Base-by-base conservation (phyloP, 2,797 vertebrate genomes). In the Oryzias dopingdopingensis region DNA sequence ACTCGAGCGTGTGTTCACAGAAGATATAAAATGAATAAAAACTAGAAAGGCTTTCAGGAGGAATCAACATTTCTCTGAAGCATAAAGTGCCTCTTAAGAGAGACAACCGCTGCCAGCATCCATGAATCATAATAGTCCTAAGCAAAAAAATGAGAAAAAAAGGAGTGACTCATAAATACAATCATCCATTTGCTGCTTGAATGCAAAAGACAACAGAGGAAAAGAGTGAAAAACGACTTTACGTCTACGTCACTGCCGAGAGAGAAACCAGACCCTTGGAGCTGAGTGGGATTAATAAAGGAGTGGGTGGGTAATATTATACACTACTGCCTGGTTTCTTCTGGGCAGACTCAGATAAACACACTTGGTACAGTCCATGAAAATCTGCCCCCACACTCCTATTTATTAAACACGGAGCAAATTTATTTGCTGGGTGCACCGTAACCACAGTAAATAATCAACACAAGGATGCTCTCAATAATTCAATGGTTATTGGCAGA, bases 231-330 rank as follows among this genome's bases (percentile, higher is more conserved):
- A 1, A 72, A 68, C 48, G 61, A 70, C 66, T 60, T 56, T 3
- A 42, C 12, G 47, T 41, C 63, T 41, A 72, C 72, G 67, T 83
- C 82, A 83, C 41, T 15, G 49, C 47, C 57, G 69, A 65, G 65
- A 82, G 57, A 60, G 69, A 74, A 84, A 70, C 66, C 50, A 26
- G 69, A 78, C 55, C 66, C 72, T 37, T 22, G 14, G 56, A 59
- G 82, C 74, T 8, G 6, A 37, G 62, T 23, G 53, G 69, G 69
- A 83, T 83, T 79, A 83, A 88, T 88, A 84, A 83, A 81, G 81
- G 44, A 80, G 56, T 4, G 49, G 67, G 75, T 59, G 79, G 76
- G 61, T 85, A 79, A 80, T 71, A 71, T 73, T 81, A 85, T 76
- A 72, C 79, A 76, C 61, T 43, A 46, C 67, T 70, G 73, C 72